Evolutionary conservation across 2,113 vertebrate genomes (phyloP), one percentile per base, ranked within the genome.

Genomic region (Parotia lawesii): DNA sequence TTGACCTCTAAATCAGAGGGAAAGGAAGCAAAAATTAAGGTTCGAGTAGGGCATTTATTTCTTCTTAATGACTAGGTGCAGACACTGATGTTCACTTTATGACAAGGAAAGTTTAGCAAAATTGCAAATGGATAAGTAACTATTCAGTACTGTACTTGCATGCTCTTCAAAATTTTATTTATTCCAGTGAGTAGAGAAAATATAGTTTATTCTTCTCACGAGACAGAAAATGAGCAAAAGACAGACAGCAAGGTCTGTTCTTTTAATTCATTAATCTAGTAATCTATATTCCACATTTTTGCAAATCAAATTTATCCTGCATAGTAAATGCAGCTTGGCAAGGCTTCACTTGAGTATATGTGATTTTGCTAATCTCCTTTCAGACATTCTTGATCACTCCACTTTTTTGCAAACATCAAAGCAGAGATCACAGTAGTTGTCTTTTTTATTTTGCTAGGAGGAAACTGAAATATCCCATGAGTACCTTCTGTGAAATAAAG

Each of bases 201-300:
- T 38, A 51, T 56, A 84, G 89, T 90, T 76, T 93, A 69, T 90
- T 75, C 66, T 91, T 89, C 89, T 86, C 27, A 2, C 22, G 42
- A 91, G 87, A 75, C 21, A 73, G n/a, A 87, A 88, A 91, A 85
- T 28, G 66, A 87, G 70, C 9, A 58, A 66, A 94, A 84, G 70
- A 61, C 65, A 79, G 87, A 75, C 23, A 79, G 54, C 35, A 92
- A 75, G 35, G 58, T 79, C 93, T 89, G 57, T 66, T 96, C 77
- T 91, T 94, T 85, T 73, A 89, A 87, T 94, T 85, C 58, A 79
- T 94, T 91, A 38, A 38, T 38, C 38, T 38, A 38, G 57, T 50
- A 87, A 94, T 92, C 54, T 82, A 82, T 76, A 94, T 85, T 91
- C 81, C 58, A 72, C 42, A 50, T 82, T 96, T 94, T 92, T 95